phyloP scores from a whole-genome alignment of 1,140 invertebrate species.

The Lasioglossum baleicum region DNA sequence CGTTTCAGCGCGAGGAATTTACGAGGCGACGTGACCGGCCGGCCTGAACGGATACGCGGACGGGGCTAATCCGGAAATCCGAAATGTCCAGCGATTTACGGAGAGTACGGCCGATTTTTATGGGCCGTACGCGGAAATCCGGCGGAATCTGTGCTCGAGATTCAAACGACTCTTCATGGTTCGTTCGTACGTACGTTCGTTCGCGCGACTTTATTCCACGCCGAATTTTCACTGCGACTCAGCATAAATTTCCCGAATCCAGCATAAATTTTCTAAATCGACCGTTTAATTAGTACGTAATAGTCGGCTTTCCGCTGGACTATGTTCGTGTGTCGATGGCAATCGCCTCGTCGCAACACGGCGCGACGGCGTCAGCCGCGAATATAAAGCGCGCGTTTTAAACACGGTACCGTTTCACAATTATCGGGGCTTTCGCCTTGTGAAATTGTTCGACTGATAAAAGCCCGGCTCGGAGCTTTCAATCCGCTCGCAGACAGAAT shows the following conservation, averaged over 20 bases:
- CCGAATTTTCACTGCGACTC: neutral
- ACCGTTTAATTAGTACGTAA: conserved; percentile 51
- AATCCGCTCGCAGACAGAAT: neutral
- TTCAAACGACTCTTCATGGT: conserved; percentile 22
- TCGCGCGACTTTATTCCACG: neutral
- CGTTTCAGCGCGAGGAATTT: conserved; percentile 12
- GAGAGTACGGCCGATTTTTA: conserved; percentile 39
- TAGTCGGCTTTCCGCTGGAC: conserved; percentile 5
- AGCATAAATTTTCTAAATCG: conserved; percentile 60
- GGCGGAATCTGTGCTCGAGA: conserved; percentile 17
- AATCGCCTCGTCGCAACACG: conserved; percentile 17
- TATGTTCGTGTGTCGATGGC: conserved; percentile 48
- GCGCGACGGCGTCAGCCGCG: neutral
- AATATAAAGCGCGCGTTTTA: conserved; percentile 39
- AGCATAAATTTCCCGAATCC: neutral
- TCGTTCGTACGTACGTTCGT: neutral
- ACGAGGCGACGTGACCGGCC: conserved; percentile 38
- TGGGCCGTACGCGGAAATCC: conserved; percentile 24
- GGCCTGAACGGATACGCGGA: conserved; percentile 34
- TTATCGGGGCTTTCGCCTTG: conserved; percentile 36
- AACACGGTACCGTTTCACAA: conserved; percentile 37
- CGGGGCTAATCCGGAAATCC: conserved; percentile 56
- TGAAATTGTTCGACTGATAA: conserved; percentile 49
- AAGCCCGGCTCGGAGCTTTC: neutral
- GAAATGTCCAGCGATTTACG: conserved; percentile 47